A percentile compares a stretch with the other conserved stretches of the same genome.
Evolutionary conservation across 2,888 invertebrate species (phyloP).

Genomic region (Hemaris fuciformis): DNA sequence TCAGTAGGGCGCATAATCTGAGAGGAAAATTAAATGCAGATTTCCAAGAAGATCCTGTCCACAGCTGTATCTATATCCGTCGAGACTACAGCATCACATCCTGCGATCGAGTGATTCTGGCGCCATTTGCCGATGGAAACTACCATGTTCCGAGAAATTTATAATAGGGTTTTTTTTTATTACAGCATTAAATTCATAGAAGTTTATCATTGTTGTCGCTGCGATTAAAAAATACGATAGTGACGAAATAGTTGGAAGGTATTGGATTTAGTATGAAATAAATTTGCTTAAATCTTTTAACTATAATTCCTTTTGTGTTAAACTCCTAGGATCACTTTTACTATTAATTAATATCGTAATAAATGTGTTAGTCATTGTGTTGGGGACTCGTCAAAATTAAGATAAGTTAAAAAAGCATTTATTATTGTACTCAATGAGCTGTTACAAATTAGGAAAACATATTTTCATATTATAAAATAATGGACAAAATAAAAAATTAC

Average conservation of each 20-base stretch:
- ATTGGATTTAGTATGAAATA: no score
- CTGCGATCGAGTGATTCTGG: not conserved
- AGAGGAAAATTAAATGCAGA: slow-evolving; percentile 12
- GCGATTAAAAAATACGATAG: not conserved
- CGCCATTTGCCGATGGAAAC: not conserved
- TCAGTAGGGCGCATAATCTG: slow-evolving; percentile 1
- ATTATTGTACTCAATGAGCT: no score
- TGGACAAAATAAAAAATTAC: not conserved
- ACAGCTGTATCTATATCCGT: slow-evolving; percentile 13
- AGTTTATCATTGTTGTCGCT: not conserved
- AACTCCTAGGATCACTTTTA: no score
- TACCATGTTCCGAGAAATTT: not conserved
- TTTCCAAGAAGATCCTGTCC: slow-evolving; percentile 16
- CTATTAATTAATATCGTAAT: no score
- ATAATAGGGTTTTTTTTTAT: not conserved
- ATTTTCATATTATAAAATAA: no score
- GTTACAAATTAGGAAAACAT: no score
- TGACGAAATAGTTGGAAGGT: not conserved
- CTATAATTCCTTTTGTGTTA: no score
- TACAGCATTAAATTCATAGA: not conserved
- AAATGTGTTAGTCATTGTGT: no score
- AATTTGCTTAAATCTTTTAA: no score
- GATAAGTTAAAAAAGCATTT: no score
- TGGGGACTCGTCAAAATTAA: no score
- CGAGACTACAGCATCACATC: not conserved